phyloP scores from a whole-genome alignment of 2,797 vertebrate genomes.

The Rhyacichthys aspro region DNA sequence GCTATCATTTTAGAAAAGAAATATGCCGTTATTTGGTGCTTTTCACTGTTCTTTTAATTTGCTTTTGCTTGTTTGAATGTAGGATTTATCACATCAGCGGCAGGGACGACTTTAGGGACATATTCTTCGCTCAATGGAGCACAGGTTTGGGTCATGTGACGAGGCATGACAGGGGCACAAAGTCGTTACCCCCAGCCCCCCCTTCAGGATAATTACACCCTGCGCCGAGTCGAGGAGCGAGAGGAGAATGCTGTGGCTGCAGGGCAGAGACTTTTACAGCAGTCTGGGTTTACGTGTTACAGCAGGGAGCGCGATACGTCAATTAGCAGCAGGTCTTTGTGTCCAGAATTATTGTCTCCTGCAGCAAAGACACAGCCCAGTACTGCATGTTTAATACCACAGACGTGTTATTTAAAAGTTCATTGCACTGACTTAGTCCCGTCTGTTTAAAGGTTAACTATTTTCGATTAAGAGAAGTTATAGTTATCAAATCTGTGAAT shows the following conservation, averaged over 20 bases:
- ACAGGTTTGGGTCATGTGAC: slow-evolving; percentile 31
- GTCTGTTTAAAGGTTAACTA: too few relatives aligned
- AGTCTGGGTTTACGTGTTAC: slow-evolving; percentile 38
- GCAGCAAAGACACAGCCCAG: neutral
- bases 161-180: slow-evolving; percentile 36
- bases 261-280: slow-evolving; percentile 54
- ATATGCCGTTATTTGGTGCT: slow-evolving; percentile 36
- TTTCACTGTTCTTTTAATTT: slow-evolving; percentile 38
- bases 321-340: slow-evolving; percentile 33
- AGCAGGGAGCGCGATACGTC: slow-evolving; percentile 25
- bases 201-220: slow-evolving; percentile 56
- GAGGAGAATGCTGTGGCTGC: slow-evolving; percentile 59
- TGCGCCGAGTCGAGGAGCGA: slow-evolving; percentile 48
- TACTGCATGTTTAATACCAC: too few relatives aligned
- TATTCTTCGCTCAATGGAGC: slow-evolving; percentile 8
- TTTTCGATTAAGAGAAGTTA: too few relatives aligned
- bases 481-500: too few relatives aligned
- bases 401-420: too few relatives aligned
- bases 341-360: slow-evolving; percentile 5
- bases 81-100: neutral
- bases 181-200: slow-evolving; percentile 42
- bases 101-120: too few relatives aligned
- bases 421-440: too few relatives aligned
- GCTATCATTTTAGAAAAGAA: slow-evolving; percentile 66
- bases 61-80: slow-evolving; percentile 2